These are phyloP conservation scores for Caranx ignobilis DNA, from an alignment of 2,113 vertebrate species.

Conservation along the genomic window DNA sequence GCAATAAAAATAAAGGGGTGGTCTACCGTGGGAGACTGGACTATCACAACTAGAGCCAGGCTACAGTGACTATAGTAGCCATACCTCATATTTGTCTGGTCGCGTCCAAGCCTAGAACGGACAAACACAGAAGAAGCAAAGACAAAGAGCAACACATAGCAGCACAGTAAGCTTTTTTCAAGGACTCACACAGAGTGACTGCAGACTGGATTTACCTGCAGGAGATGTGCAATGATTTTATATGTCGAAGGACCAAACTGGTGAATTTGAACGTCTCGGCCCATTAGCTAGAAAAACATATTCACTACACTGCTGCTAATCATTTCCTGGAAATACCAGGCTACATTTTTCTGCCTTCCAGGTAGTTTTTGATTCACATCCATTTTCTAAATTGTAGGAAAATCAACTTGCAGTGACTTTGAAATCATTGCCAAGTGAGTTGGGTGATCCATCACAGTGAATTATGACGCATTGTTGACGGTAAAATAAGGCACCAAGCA, in stretches of 20 bases:
- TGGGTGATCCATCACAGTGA: conserved; percentile 9
- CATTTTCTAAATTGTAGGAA: neutral
- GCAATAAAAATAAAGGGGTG: conserved; percentile 26
- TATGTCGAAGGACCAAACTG: neutral
- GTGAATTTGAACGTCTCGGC: neutral
- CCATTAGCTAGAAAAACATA: neutral
- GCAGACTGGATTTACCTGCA: conserved; percentile 17
- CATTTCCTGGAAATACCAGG: neutral
- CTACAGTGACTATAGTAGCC: conserved; percentile 86
- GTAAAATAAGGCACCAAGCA: conserved; percentile 3
- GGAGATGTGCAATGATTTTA: conserved; percentile 13
- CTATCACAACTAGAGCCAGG: conserved; percentile 74
- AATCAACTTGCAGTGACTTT: neutral
- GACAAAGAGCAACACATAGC: conserved; percentile 77
- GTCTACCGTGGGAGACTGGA: conserved; percentile 65
- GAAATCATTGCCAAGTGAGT: conserved; percentile 4
- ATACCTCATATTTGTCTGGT: conserved; percentile 98
- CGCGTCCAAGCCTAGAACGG: conserved; percentile 98
- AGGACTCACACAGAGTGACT: conserved; percentile 20
- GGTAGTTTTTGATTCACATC: neutral
- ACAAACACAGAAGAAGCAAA: conserved; percentile 90
- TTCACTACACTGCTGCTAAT: neutral
- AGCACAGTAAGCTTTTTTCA: conserved; percentile 65
- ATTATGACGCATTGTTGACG: neutral
- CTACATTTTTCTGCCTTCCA: neutral